Base-by-base conservation (phyloP, 2,113 vertebrate genomes). In the Corythaixoides concolor region DNA sequence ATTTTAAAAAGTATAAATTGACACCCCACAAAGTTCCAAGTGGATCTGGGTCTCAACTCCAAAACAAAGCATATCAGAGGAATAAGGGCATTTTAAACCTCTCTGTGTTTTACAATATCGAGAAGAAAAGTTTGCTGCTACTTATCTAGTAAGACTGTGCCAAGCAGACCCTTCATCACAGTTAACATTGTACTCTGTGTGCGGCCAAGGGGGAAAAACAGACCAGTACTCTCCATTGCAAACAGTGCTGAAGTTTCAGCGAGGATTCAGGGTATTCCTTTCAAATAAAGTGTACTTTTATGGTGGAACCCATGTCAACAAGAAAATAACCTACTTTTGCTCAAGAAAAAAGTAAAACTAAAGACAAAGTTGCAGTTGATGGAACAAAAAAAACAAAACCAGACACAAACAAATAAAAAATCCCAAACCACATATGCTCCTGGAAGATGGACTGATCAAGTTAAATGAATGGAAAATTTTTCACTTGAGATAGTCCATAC, bases 121-220 rank as follows among this genome's bases (percentile, higher is more conserved):
- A 76, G 60, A 93, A 53, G 59, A 52, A n/a, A 64, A 60, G 24
- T 45, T 92, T 91, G 58, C 60, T 94, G 80, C 77, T 83, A 90
- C 56, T 88, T 73, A 74, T 89, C 35, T 81, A 63, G 53, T 80
- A 86, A 85, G 76, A 69, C 85, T 75, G 12, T 89, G 88, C 27
- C 80, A 93, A 92, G 27, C 75, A 85, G 78, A 49, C 32, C 52
- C 21, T 55, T 59, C 5, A 69, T 13, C 2, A 17, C 50, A 90
- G 72, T 45, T 30, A 82, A 60, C n/a, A 60, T 37, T 35, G 69
- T 91, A 62, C 8, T 90, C 58, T 30, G 23, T 20, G 15, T 16
- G 22, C 1, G 2, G 41, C 37, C 39, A 35, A 66, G 15, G 16
- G 11, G 8, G 5, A 70, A 72, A 64, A 5, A 62, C 23, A 64